Evolutionary conservation across 2,888 invertebrate genomes (phyloP), one percentile per base, ranked within the genome.

Genomic region (Temnothorax unifasciatus): DNA sequence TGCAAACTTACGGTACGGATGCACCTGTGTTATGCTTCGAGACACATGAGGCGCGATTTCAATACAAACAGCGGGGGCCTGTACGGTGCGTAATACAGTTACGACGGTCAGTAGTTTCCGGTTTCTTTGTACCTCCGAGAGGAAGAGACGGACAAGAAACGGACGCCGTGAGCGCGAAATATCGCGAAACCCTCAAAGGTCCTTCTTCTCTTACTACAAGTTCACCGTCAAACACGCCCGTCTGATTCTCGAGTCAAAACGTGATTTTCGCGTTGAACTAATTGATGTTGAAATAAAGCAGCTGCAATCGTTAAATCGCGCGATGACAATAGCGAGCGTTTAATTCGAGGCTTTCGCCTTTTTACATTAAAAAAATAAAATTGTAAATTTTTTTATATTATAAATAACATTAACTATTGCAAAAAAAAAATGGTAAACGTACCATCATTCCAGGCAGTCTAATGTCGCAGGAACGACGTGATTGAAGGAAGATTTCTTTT

Each of bases 361-460:
- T 52, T 0, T 6, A 15, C 21, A 41, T 21, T 21, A 3, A 15
- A 64, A 15, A 64, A 38, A 38, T 63, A 59, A 25, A 54, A 29
- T 59, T 54, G 3, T 13, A 13, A 4, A 54, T 21, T 11, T 13
- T 57, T 59, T 15, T 15, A 5, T 63, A 38, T n/a, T 5, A 29
- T 38, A 38, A 13, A 38, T 38, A 63, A 38, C n/a, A 63, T n/a
- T 18, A 69, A 59, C n/a, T 25, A 6, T 50, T 52, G 3, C 8
- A 29, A 15, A 79, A 18, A 79, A 18, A 25, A 57, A 3, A 29
- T 54, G 15, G 13, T 3, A 9, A 47, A 66, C 82, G 86, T 94
- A 94, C 94, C 94, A 94, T 94, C 94, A 94, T 94, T 94, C 94
- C 94, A 93, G 92, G 92, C 88, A 92, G 89, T 90, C 75, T 90